Base-by-base conservation (phyloP, 2,113 vertebrate genomes). In the Oryzias melastigma region DNA sequence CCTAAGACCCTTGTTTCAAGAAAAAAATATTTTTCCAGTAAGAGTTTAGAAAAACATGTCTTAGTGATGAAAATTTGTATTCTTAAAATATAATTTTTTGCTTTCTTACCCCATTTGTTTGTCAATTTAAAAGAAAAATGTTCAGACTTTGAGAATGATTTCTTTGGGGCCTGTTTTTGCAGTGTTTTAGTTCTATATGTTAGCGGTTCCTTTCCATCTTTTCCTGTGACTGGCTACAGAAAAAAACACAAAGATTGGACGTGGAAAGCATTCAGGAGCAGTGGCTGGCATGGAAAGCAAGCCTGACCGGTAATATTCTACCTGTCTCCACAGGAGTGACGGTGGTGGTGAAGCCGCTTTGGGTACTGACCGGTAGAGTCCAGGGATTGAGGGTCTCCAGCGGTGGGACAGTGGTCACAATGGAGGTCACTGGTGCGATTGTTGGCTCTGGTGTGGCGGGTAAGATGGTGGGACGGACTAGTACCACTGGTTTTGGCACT, bases 241-340 rank as follows among this genome's bases (percentile, higher is more conserved):
- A 0, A 52, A n/a, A 22, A 55, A 61, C 47, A 42, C 65, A 63
- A 57, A 61, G 14, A 65, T 61, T 73, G 75, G 68, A 75, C 50
- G 58, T 72, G 43, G 6, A 79, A 82, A 73, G 42, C 59, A 73
- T 20, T 48, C 25, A 48, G 40, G 47, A 64, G 62, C 40, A 75
- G 60, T 58, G 50, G 18, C 76, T 73, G 68, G 61, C 51, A 73
- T 78, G 58, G 51, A 77, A 77, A 80, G 51, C 48, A 78, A 83
- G 86, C 86, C 87, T 78, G 69, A 72, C 81, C 71, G 77, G 73
- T 79, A 81, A 83, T 85, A 43, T 85, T 90, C 88, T 92, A 92
- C 91, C 91, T 92, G 90, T 90, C 81, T 88, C 86, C 86, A 80
- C 81, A 86, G 85, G 73, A 86, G 78, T 86, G 86, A 83, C 0